These are phyloP conservation scores for Polymixis lichenea DNA, from an alignment of 2,888 invertebrate genomes.

Conservation along the genomic window DNA sequence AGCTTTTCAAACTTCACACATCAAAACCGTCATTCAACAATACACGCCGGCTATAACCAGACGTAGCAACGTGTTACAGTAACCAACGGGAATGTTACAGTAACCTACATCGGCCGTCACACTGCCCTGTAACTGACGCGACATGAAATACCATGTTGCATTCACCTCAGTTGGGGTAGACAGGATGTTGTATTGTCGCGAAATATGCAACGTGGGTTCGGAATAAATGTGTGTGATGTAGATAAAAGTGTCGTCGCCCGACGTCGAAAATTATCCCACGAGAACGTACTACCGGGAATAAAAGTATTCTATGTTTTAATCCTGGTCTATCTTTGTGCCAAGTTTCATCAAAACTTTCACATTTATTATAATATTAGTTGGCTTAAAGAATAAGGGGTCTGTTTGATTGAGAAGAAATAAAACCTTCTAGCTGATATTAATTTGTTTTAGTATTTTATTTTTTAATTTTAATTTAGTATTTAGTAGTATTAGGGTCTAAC, in stretches of 20 bases:
- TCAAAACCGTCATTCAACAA: conserved; percentile 30
- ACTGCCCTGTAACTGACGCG: conserved; percentile 53
- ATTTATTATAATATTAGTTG: no score
- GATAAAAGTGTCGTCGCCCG: no score
- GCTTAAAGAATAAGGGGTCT: neutral
- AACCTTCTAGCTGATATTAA: neutral
- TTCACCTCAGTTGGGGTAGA: conserved; percentile 33
- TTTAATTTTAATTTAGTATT: no score
- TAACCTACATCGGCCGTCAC: conserved; percentile 54
- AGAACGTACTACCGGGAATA: no score
- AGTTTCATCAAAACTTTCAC: no score
- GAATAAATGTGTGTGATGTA: conserved; percentile 5
- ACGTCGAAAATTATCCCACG: no score
- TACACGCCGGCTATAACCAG: conserved; percentile 14
- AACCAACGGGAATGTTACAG: conserved; percentile 34
- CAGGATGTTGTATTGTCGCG: conserved; percentile 24
- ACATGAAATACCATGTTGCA: conserved; percentile 22
- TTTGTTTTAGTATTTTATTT: neutral
- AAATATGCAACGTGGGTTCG: neutral
- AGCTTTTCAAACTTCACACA: neutral
- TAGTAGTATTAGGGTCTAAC: neutral
- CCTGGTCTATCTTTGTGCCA: no score
- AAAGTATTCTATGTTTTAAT: no score
- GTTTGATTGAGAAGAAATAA: neutral
- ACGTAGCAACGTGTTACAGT: conserved; percentile 7